Evolutionary conservation across 2,797 vertebrate genomes (phyloP).

Genomic region (Pipistrellus pipistrellus): DNA sequence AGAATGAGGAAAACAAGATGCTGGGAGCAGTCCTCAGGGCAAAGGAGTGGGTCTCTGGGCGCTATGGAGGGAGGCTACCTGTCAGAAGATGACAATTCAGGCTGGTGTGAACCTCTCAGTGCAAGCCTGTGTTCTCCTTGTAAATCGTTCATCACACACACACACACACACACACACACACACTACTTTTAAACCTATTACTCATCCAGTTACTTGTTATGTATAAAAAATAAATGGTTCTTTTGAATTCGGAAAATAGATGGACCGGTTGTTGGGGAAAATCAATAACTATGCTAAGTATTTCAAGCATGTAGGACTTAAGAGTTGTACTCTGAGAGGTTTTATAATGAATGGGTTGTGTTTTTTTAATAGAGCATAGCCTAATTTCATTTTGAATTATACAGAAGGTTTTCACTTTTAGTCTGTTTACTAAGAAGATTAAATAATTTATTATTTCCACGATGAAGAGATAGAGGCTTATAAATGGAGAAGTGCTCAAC

Average conservation of each 20-base stretch:
- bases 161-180: slow-evolving; percentile 52
- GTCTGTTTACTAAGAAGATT: slow-evolving; percentile 69
- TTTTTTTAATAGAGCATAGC: slow-evolving; percentile 55
- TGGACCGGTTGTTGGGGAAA: slow-evolving; percentile 78
- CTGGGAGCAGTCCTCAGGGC: background rate
- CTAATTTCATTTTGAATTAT: slow-evolving; percentile 75
- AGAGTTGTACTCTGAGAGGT: slow-evolving; percentile 70
- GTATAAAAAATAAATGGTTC: slow-evolving; percentile 85
- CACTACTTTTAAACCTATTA: slow-evolving; percentile 83
- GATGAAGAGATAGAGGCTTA: background rate
- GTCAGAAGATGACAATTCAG: slow-evolving; percentile 33
- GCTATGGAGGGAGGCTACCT: background rate
- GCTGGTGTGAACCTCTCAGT: slow-evolving; percentile 65
- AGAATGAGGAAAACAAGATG: background rate
- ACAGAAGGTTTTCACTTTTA: slow-evolving; percentile 72
- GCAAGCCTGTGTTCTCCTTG: slow-evolving; percentile 68
- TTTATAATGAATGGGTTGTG: slow-evolving; percentile 77
- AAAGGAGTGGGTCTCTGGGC: background rate
- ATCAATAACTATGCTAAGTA: slow-evolving; percentile 82
- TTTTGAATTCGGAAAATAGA: slow-evolving; percentile 83
- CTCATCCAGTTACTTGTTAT: slow-evolving; percentile 83
- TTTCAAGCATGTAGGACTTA: slow-evolving; percentile 70
- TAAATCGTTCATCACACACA: slow-evolving; percentile 82
- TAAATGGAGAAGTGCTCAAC: background rate
- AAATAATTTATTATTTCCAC: slow-evolving; percentile 76